Evolutionary conservation across 2,113 vertebrate species (phyloP).

Genomic region (Lanius ludovicianus): DNA sequence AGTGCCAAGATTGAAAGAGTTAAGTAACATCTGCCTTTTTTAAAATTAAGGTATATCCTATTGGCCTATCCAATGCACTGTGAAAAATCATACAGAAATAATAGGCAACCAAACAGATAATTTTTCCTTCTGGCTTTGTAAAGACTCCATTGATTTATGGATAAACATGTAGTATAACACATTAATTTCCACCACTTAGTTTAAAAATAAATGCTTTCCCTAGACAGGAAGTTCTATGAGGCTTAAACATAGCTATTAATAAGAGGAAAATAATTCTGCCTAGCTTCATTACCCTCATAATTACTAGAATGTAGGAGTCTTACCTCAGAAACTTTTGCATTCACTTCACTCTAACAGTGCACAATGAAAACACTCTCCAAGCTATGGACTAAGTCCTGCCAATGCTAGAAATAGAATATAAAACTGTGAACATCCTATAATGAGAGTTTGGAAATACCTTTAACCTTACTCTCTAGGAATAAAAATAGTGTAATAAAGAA

Average conservation of each 20-base stretch:
- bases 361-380: background rate
- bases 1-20: background rate
- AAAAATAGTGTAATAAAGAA: background rate
- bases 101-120: background rate
- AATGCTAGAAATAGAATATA: background rate
- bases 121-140: background rate
- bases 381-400: background rate
- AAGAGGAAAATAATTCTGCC: background rate
- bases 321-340: background rate
- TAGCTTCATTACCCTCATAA: constrained; percentile 12
- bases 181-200: background rate
- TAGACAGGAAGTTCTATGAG: background rate
- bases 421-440: background rate
- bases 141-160: background rate
- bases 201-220: constrained; percentile 9
- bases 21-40: background rate
- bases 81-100: background rate
- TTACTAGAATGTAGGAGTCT: background rate
- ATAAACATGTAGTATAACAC: background rate
- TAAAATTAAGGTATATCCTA: background rate
- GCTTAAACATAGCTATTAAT: constrained; percentile 7
- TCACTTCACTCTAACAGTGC: background rate
- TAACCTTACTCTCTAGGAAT: background rate
- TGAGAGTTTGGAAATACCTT: background rate
- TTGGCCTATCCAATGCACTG: background rate